Evolutionary conservation across 2,797 vertebrate genomes (phyloP), one percentile per base, ranked within the genome.

Genomic region (Pseudotriccus pelzelni): DNA sequence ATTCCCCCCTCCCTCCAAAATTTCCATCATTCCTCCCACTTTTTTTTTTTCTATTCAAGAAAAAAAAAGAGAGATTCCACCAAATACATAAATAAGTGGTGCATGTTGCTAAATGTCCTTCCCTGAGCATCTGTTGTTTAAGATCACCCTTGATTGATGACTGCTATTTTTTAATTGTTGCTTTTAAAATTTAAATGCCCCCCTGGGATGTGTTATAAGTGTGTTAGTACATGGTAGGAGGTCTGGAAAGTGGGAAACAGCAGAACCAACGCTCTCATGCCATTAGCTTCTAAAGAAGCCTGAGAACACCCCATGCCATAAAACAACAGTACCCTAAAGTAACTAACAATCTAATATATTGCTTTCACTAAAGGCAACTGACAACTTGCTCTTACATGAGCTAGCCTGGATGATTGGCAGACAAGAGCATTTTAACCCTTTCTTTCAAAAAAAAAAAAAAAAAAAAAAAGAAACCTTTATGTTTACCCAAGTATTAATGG

Each of bases 81-180:
- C 83, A 97, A 97, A 96, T 90, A 87, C 96, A 90, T 97, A 97
- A 97, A 97, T 96, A 97, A 98, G 93, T 84, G 77, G 87, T 70
- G 94, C 94, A 93, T 93, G 91, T 94, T 95, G 93, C 94, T 96
- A 93, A 95, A 94, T 96, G 97, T 96, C 97, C 97, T 97, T 96
- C 96, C 95, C 96, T 55, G 87, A 97, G 96, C 98, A 97, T 97
- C 97, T 98, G 98, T 94, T 97, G 94, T 97, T 97, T 97, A 97
- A 97, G 97, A 98, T 97, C 97, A 98, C 96, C 96, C 97, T 97
- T 98, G 97, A 97, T 97, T 96, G 98, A 97, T 97, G 97, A 97
- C 97, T 97, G 97, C 96, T 97, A 97, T 98, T 97, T 98, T 98
- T 98, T 98, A 98, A 98, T 98, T 98, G 97, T 98, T 98, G 97